Conservation (phyloP, 2,113 vertebrate genomes). For the Atherinomorus stipes region DNA sequence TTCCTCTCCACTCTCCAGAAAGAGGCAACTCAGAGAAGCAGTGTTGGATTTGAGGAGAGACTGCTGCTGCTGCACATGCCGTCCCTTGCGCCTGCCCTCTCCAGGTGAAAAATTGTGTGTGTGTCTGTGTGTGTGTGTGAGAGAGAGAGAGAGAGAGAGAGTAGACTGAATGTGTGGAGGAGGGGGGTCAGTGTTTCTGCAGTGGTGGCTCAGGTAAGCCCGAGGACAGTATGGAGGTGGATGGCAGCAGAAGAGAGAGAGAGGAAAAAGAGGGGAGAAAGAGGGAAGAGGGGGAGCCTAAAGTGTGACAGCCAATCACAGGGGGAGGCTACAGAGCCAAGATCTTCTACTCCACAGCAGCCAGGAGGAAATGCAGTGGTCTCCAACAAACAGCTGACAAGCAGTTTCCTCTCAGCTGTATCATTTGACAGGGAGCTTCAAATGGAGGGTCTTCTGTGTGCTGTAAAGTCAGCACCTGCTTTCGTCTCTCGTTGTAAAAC, state of each 20-base stretch:
- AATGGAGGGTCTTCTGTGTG: slow-evolving; percentile 63
- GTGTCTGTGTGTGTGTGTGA: slow-evolving; percentile 16
- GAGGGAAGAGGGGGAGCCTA: slow-evolving; percentile 65
- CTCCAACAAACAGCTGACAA: slow-evolving; percentile 75
- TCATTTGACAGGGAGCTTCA: slow-evolving; percentile 64
- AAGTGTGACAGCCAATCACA: slow-evolving; percentile 77
- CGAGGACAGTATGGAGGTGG: slow-evolving; percentile 71
- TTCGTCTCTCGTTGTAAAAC: slow-evolving; percentile 46
- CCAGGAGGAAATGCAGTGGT: slow-evolving; percentile 69
- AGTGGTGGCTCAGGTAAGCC: slow-evolving; percentile 84
- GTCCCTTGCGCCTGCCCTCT: slow-evolving; percentile 73
- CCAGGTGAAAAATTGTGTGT: slow-evolving; percentile 79
- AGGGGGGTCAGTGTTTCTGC: slow-evolving; percentile 66
- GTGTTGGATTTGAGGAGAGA: slow-evolving; percentile 67
- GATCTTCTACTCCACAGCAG: slow-evolving; percentile 74
- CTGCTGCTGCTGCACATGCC: slow-evolving; percentile 76
- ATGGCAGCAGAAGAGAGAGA: slow-evolving; percentile 43
- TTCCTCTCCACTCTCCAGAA: slow-evolving; percentile 68
- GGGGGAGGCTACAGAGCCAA: slow-evolving; percentile 45
- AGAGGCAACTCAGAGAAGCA: slow-evolving; percentile 79
- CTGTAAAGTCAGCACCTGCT: slow-evolving; percentile 64
- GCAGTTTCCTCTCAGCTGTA: slow-evolving; percentile 67
- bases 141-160: slow-evolving; percentile 28
- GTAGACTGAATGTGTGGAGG: slow-evolving; percentile 35
- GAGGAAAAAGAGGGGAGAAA: slow-evolving; percentile 25